Conservation (phyloP, 2,888 invertebrate species). For the Microplitis deprimator region DNA sequence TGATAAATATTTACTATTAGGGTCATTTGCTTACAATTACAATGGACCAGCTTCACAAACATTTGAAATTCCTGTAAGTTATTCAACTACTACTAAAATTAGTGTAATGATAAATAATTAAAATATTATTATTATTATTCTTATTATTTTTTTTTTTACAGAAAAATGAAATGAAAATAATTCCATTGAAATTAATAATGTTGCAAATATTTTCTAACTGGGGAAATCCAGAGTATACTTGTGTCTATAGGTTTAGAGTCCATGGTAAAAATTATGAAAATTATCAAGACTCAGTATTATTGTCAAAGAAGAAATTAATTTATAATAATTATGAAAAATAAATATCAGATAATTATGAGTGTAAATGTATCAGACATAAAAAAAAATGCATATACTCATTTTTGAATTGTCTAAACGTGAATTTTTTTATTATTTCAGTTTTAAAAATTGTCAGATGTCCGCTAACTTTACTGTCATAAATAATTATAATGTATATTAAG, state of each 20-base stretch:
- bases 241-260: conserved; percentile 62
- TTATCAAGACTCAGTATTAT: neutral
- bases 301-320: neutral
- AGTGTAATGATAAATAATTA: no score
- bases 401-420: no score
- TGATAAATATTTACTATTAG: conserved; percentile 50
- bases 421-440: no score
- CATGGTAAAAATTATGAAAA: conserved; percentile 56
- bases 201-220: conserved; percentile 61
- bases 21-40: conserved; percentile 56
- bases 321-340: neutral
- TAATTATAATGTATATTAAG: no score
- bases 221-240: conserved; percentile 61
- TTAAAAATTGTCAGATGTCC: no score
- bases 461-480: no score
- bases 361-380: no score
- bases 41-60: conserved; percentile 57
- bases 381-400: no score
- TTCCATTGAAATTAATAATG: conserved; percentile 55
- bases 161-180: conserved; percentile 49
- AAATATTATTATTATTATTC: no score
- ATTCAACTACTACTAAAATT: neutral
- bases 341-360: no score
- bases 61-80: conserved; percentile 55
- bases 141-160: conserved; percentile 40